phyloP scores from a whole-genome alignment of 2,113 vertebrate species.

The Lonchura striata region DNA sequence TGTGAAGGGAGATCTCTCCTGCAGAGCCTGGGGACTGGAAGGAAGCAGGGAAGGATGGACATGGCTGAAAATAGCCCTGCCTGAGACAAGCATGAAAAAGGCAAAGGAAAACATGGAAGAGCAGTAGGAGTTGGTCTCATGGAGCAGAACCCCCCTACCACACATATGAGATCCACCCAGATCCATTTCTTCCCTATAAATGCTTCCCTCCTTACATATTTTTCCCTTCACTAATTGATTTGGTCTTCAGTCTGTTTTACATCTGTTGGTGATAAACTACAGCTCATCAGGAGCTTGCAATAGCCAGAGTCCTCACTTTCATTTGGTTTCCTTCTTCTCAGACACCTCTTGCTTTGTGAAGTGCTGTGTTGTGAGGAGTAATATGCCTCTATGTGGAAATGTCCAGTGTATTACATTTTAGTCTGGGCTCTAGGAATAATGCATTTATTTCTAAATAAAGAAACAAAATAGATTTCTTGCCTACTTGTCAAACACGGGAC shows the following conservation, averaged over 20 bases:
- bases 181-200: not conserved
- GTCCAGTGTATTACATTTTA: not conserved
- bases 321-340: not conserved
- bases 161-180: not conserved
- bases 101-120: not conserved
- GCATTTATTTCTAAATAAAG: not conserved
- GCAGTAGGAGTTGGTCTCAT: not conserved
- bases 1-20: not conserved
- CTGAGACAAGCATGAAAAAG: not conserved
- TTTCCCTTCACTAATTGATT: not conserved
- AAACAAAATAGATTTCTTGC: not conserved
- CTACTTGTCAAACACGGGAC: not conserved
- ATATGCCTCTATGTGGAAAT: not conserved
- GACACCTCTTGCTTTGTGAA: not conserved
- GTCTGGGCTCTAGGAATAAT: not conserved
- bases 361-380: not conserved
- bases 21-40: not conserved
- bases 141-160: not conserved
- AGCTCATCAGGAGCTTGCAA: not conserved
- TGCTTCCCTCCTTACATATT: rapidly evolving
- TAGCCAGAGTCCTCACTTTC: not conserved
- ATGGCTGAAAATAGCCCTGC: not conserved
- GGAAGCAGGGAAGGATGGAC: not conserved
- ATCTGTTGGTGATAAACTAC: not conserved
- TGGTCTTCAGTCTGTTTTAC: not conserved